Evolutionary conservation across 1,140 invertebrate species (phyloP).

Genomic region (Plectrocnemia conspersa): DNA sequence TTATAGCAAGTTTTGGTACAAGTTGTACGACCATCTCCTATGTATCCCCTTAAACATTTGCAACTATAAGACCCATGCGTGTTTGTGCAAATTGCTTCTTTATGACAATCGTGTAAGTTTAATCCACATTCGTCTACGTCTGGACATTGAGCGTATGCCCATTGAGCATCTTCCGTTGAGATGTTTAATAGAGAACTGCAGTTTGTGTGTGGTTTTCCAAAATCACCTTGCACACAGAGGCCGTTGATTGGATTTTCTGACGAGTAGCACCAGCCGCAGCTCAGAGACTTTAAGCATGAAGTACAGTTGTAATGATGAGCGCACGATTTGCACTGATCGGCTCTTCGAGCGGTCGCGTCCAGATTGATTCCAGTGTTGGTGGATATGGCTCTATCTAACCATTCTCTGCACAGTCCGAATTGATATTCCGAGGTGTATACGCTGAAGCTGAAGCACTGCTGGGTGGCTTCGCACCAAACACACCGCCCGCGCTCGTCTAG

Average conservation of each 20-base stretch:
- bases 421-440: constrained; percentile 92
- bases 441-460: constrained; percentile 89
- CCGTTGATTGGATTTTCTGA: constrained; percentile 82
- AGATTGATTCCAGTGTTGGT: constrained; percentile 15
- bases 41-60: constrained; percentile 80
- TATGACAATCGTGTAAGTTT: constrained; percentile 81
- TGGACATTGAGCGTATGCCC: constrained; percentile 89
- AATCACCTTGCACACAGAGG: constrained; percentile 72
- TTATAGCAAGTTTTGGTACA: constrained; percentile 88
- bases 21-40: constrained; percentile 74
- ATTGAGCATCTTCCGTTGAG: constrained; percentile 56
- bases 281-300: constrained; percentile 72
- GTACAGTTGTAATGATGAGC: constrained; percentile 71
- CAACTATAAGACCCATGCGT: constrained; percentile 86
- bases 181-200: constrained; percentile 59
- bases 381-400: constrained; percentile 73
- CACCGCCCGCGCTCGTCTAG: constrained; percentile 80
- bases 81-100: constrained; percentile 86
- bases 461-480: constrained; percentile 90
- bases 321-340: constrained; percentile 77
- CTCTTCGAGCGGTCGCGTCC: constrained; percentile 38
- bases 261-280: constrained; percentile 93
- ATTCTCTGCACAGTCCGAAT: constrained; percentile 86
- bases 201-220: constrained; percentile 64
- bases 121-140: constrained; percentile 92